Percentiles rank a stretch among this genome's conserved stretches.
phyloP scores from a whole-genome alignment of 2,113 vertebrate genomes.

The Apistogramma diplotaenia region DNA sequence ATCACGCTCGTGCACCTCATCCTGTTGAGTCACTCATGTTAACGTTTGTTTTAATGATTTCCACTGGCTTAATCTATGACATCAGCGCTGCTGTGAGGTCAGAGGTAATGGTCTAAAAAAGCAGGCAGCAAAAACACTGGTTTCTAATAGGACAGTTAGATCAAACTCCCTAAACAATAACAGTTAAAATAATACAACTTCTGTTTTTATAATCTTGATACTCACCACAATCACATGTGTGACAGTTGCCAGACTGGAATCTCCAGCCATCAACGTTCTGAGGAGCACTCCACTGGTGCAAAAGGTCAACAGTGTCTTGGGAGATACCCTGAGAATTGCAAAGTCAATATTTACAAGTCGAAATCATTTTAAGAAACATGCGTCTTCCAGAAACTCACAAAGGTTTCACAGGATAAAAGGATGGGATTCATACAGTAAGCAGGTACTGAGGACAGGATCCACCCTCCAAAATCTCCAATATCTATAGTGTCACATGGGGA shows the following conservation, averaged over 20 bases:
- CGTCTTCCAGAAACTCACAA: neutral
- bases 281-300: slow-evolving; percentile 94
- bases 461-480: neutral
- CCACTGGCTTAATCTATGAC: neutral
- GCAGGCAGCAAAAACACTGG: neutral
- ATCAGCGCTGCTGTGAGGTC: neutral
- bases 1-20: slow-evolving; percentile 96
- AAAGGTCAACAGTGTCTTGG: slow-evolving; percentile 92
- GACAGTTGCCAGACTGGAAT: slow-evolving; percentile 82
- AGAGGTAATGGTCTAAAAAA: neutral
- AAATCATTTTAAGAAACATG: neutral
- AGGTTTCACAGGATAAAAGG: too few relatives aligned
- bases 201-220: neutral
- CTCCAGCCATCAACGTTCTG: slow-evolving; percentile 90
- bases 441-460: neutral
- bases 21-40: slow-evolving; percentile 69
- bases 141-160: neutral
- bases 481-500: too few relatives aligned
- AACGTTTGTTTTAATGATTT: neutral
- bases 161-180: too few relatives aligned
- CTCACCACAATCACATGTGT: slow-evolving; percentile 97
- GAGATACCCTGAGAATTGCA: slow-evolving; percentile 85
- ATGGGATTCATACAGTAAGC: too few relatives aligned
- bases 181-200: neutral
- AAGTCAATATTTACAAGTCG: neutral